Evolutionary conservation across 2,888 invertebrate species (phyloP).

Genomic region (Exocentrus adspersus): DNA sequence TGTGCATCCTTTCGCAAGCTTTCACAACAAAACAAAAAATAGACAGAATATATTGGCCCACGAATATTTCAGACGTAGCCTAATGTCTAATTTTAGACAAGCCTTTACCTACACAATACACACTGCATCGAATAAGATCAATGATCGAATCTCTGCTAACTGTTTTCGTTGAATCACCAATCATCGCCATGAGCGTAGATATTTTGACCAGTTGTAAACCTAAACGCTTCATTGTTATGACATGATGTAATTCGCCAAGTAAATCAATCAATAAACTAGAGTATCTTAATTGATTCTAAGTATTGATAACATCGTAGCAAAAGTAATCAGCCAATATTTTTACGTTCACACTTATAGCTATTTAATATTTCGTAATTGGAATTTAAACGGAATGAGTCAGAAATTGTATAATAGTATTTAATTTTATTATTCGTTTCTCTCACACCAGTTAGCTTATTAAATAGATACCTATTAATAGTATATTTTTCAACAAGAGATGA

Average conservation of each 20-base stretch:
- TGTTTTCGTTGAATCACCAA: constrained; percentile 1
- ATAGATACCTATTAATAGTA: too few relatives aligned
- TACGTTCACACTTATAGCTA: too few relatives aligned
- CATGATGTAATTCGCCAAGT: neutral
- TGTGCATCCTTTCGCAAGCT: constrained; percentile 9
- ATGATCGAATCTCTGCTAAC: constrained; percentile 1
- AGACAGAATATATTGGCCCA: neutral
- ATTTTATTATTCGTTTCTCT: too few relatives aligned
- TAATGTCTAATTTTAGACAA: constrained; percentile 24
- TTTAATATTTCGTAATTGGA: too few relatives aligned
- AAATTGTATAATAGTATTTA: too few relatives aligned
- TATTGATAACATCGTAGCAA: too few relatives aligned
- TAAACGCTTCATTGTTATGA: neutral
- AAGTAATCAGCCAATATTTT: too few relatives aligned
- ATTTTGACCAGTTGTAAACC: neutral
- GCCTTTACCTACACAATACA: constrained; percentile 9
- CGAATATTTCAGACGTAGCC: constrained; percentile 6
- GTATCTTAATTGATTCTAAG: neutral
- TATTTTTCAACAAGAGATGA: too few relatives aligned
- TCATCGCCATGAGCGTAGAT: constrained; percentile 9
- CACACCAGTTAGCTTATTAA: too few relatives aligned
- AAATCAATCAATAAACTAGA: neutral
- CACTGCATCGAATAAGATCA: constrained; percentile 4
- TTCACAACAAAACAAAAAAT: constrained; percentile 16
- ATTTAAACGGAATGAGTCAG: too few relatives aligned